These are phyloP conservation scores for Seison nebaliae DNA, from an alignment of 1,140 invertebrate genomes.

Conservation along the genomic window DNA sequence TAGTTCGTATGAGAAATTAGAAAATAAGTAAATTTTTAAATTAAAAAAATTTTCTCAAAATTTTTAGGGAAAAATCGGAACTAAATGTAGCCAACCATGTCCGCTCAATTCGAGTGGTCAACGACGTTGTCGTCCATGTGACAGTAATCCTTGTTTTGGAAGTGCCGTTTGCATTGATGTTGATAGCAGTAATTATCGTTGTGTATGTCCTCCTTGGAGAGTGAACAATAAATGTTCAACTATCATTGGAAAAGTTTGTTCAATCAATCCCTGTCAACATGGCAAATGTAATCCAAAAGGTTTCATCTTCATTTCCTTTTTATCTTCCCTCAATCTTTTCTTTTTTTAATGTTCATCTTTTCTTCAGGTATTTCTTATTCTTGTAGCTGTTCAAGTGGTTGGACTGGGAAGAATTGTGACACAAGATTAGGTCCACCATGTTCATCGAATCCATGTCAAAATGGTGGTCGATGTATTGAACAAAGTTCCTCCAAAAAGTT, in stretches of 20 bases:
- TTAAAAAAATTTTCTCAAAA: too few species aligned
- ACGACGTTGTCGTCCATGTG: too few species aligned
- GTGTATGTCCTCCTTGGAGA: slow-evolving; percentile 57
- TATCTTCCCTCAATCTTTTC: too few species aligned
- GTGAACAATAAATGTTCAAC: too few species aligned
- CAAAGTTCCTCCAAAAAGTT: slow-evolving; percentile 5
- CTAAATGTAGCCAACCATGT: too few species aligned
- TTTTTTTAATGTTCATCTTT: too few species aligned
- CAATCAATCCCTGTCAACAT: slow-evolving; percentile 56
- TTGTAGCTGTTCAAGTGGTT: slow-evolving; percentile 8
- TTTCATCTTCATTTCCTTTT: slow-evolving; percentile 1
- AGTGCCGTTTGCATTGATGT: slow-evolving; percentile 50
- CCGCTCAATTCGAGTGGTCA: too few species aligned
- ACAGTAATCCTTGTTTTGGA: slow-evolving; percentile 50
- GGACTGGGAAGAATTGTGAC: slow-evolving; percentile 46
- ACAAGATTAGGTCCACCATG: slow-evolving; percentile 15
- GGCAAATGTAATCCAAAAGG: slow-evolving; percentile 37
- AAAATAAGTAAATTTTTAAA: too few species aligned
- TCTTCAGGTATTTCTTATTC: slow-evolving; percentile 33
- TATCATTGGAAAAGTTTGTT: slow-evolving; percentile 65
- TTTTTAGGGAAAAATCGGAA: too few species aligned
- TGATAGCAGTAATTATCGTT: slow-evolving; percentile 45
- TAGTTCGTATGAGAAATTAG: too few species aligned
- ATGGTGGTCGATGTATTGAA: slow-evolving; percentile 8
- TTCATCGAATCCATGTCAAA: slow-evolving; percentile 6